A percentile compares a stretch with the other conserved stretches of the same genome.
Evolutionary conservation across 2,888 invertebrate species (phyloP).

Genomic region (Panzeria rudis): DNA sequence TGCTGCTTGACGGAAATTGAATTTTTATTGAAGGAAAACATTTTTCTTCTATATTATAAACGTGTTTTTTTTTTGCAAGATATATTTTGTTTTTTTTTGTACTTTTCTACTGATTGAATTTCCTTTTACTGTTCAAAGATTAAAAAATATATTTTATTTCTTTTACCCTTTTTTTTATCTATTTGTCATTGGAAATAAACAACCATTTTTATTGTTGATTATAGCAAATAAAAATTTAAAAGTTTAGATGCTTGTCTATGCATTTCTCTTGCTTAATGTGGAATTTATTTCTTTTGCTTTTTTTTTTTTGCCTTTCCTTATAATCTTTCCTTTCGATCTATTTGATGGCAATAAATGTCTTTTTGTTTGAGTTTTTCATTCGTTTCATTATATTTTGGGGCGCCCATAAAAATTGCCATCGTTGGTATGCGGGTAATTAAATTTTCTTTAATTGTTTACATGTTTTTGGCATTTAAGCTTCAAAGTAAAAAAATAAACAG

Average conservation of each 20-base stretch:
- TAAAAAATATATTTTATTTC: slow-evolving; percentile 33
- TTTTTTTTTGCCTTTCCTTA: neutral
- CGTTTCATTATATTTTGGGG: slow-evolving; percentile 18
- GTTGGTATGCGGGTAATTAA: slow-evolving; percentile 70
- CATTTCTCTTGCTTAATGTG: slow-evolving; percentile 10
- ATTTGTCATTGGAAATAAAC: neutral
- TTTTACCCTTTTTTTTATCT: slow-evolving; percentile 43
- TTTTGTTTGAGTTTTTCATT: slow-evolving; percentile 41
- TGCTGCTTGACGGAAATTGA: slow-evolving; percentile 80
- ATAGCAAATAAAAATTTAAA: slow-evolving; percentile 45
- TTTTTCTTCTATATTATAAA: slow-evolving; percentile 75
- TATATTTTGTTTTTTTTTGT: neutral
- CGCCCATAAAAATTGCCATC: slow-evolving; percentile 58
- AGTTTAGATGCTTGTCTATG: slow-evolving; percentile 35
- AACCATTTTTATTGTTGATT: slow-evolving; percentile 39
- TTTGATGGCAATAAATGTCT: slow-evolving; percentile 50
- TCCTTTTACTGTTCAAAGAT: slow-evolving; percentile 49
- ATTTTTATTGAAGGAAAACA: slow-evolving; percentile 81
- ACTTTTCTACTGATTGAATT: slow-evolving; percentile 69
- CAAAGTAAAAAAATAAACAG: slow-evolving; percentile 22
- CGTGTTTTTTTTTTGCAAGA: slow-evolving; percentile 28
- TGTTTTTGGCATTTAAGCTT: slow-evolving; percentile 54
- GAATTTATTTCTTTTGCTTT: slow-evolving; percentile 32
- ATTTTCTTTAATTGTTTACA: slow-evolving; percentile 68
- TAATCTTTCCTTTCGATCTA: slow-evolving; percentile 38